Percentiles rank a stretch among this genome's conserved stretches.
phyloP scores from a whole-genome alignment of 1,140 invertebrate genomes.

The Papilio glaucus region DNA sequence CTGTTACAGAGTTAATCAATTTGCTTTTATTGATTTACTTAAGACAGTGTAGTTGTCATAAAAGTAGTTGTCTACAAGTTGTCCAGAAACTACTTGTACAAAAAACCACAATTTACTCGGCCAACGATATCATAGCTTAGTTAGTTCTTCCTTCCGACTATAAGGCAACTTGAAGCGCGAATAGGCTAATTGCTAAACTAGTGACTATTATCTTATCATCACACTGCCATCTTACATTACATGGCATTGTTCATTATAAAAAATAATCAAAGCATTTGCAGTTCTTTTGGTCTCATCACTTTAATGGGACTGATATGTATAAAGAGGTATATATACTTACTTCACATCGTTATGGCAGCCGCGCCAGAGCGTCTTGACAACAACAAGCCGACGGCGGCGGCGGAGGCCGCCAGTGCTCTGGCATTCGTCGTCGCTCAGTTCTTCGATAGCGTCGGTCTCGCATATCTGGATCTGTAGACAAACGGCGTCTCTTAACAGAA shows the following conservation, averaged over 20 bases:
- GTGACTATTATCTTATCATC: no score
- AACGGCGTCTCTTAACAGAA: background rate
- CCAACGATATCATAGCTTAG: no score
- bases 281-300: no score
- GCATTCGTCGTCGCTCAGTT: conserved; percentile 73
- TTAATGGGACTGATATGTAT: background rate
- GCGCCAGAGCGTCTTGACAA: conserved; percentile 77
- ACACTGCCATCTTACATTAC: no score
- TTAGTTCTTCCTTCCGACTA: no score
- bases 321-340: conserved; percentile 46
- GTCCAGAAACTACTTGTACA: no score
- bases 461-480: conserved; percentile 74
- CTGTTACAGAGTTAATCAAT: conserved; percentile 77
- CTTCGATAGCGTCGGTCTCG: conserved; percentile 77
- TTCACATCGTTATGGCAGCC: conserved; percentile 80
- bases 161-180: no score
- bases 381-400: conserved; percentile 57
- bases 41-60: no score
- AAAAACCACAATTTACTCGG: no score
- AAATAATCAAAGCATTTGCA: no score
- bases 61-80: background rate
- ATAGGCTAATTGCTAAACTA: no score
- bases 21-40: background rate
- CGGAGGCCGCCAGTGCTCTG: conserved; percentile 63
- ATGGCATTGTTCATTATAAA: no score